These are phyloP conservation scores for Rhorus exstirpatorius DNA, from an alignment of 2,888 invertebrate genomes.

Conservation along the genomic window DNA sequence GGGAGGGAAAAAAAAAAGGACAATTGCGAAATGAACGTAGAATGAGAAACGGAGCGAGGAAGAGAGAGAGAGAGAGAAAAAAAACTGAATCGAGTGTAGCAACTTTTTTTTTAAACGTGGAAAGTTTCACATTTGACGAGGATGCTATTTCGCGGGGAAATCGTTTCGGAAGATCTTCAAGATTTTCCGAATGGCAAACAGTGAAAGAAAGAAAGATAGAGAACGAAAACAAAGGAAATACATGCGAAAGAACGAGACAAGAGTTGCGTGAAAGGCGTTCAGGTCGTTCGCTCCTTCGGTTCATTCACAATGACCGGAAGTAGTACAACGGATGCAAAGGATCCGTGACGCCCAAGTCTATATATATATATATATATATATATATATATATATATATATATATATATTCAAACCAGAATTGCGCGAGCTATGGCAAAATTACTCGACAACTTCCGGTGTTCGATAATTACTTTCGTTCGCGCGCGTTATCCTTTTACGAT, in stretches of 20 bases:
- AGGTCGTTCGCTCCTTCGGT: slow-evolving; percentile 54
- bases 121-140: slow-evolving; percentile 11
- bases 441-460: background rate
- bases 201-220: slow-evolving; percentile 13
- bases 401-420: slow-evolving; percentile 30
- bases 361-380: slow-evolving; percentile 44
- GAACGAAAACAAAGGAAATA: slow-evolving; percentile 19
- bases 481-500: too few species aligned
- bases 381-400: slow-evolving; percentile 57
- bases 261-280: slow-evolving; percentile 64
- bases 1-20: slow-evolving; percentile 5
- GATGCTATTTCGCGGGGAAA: slow-evolving; percentile 45
- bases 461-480: slow-evolving; percentile 38
- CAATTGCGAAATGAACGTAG: slow-evolving; percentile 24
- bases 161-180: slow-evolving; percentile 51
- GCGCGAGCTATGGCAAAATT: slow-evolving; percentile 26
- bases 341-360: slow-evolving; percentile 59
- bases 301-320: slow-evolving; percentile 68
- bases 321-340: slow-evolving; percentile 58
- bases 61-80: slow-evolving; percentile 1
- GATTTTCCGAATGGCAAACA: slow-evolving; percentile 45
- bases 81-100: slow-evolving; percentile 26
- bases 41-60: slow-evolving; percentile 20
- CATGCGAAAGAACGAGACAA: slow-evolving; percentile 28
- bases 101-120: slow-evolving; percentile 13